Conservation (phyloP, 2,888 invertebrate species). For the Pharmacophagus antenor region DNA sequence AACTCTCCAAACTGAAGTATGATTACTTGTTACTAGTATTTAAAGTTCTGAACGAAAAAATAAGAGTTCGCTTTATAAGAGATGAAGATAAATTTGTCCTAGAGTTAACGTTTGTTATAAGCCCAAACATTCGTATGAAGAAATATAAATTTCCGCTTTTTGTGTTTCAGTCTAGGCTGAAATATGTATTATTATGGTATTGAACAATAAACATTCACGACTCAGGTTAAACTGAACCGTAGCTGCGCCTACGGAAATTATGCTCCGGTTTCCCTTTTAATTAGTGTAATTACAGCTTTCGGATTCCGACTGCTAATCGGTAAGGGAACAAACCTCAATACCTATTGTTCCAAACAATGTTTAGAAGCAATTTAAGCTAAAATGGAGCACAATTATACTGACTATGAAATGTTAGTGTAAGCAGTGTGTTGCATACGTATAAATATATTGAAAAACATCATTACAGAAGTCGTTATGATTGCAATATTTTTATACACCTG, state of each 20-base stretch:
- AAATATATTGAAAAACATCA: no score
- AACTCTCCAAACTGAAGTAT: no score
- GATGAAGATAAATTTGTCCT: no score
- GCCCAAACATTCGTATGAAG: background rate
- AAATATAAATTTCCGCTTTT: no score
- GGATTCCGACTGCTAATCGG: slow-evolving; percentile 20
- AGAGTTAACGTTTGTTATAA: no score
- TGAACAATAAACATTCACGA: slow-evolving; percentile 21
- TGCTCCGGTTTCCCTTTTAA: slow-evolving; percentile 23
- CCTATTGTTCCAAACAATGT: slow-evolving; percentile 19
- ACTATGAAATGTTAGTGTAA: no score
- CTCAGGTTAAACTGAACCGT: slow-evolving; percentile 16
- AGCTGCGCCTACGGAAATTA: slow-evolving; percentile 17
- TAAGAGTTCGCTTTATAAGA: background rate
- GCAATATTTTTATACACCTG: no score
- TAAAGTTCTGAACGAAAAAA: background rate
- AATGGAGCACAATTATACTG: background rate
- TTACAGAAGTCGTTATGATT: no score
- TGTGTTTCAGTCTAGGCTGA: background rate
- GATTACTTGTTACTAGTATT: background rate
- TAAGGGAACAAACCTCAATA: slow-evolving; percentile 12
- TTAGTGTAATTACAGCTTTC: slow-evolving; percentile 20
- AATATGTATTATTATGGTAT: slow-evolving; percentile 14
- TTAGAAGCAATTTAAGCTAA: slow-evolving; percentile 1
- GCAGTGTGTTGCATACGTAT: no score